A percentile compares a stretch with the other conserved stretches of the same genome.
These are phyloP conservation scores for Zaprionus bogoriensis DNA, from an alignment of 2,888 invertebrate genomes.

Conservation along the genomic window DNA sequence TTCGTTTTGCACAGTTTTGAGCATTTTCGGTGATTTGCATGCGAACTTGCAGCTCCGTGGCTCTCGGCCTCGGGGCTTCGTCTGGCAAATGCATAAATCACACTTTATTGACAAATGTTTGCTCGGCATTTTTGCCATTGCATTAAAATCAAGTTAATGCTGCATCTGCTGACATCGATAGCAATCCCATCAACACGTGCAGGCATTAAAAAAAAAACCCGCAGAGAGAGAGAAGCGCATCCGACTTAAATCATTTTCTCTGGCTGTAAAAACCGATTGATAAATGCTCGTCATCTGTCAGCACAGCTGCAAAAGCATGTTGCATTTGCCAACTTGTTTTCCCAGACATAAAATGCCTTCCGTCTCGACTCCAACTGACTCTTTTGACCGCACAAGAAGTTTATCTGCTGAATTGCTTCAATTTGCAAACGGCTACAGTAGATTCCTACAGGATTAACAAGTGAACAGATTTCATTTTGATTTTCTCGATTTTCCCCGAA, in stretches of 20 bases:
- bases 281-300: constrained; percentile 23
- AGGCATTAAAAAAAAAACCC: not conserved
- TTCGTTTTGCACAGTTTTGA: constrained; percentile 52
- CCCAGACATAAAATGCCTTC: not conserved
- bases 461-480: too few relatives aligned
- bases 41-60: not conserved
- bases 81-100: constrained; percentile 26
- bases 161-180: constrained; percentile 25
- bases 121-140: constrained; percentile 19
- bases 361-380: too few relatives aligned
- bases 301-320: not conserved
- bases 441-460: too few relatives aligned
- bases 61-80: not conserved
- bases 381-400: too few relatives aligned
- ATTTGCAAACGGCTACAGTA: too few relatives aligned
- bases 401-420: too few relatives aligned
- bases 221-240: not conserved
- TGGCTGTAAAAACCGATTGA: constrained; percentile 27
- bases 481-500: too few relatives aligned
- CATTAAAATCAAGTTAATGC: constrained; percentile 26
- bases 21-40: constrained; percentile 50
- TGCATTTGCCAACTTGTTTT: not conserved
- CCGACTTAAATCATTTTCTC: constrained; percentile 11
- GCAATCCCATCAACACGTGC: not conserved
- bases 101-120: constrained; percentile 24